Evolutionary conservation across 2,113 vertebrate genomes (phyloP).

Genomic region (Varanus komodoensis): DNA sequence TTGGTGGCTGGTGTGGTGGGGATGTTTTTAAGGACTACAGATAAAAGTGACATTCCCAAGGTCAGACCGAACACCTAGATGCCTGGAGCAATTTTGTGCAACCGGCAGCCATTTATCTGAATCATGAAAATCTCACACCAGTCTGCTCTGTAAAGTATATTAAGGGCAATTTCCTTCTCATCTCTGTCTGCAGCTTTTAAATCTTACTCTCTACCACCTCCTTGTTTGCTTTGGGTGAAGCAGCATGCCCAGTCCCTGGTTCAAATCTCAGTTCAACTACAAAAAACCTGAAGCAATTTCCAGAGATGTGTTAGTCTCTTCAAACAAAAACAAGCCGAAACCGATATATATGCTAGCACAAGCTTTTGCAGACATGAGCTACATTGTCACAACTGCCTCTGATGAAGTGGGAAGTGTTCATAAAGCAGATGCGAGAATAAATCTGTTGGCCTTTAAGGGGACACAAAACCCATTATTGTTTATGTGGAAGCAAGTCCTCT

Average conservation of each 20-base stretch:
- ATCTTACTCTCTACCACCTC: background rate
- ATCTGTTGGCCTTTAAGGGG: too few species aligned
- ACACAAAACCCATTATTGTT: too few species aligned
- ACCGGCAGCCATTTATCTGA: conserved; percentile 14
- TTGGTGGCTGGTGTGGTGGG: background rate
- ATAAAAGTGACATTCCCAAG: conserved; percentile 31
- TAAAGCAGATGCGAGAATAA: too few species aligned
- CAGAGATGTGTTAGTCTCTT: too few species aligned
- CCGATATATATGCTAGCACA: too few species aligned
- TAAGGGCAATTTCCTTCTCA: conserved; percentile 5
- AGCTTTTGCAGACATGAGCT: too few species aligned
- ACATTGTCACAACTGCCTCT: too few species aligned
- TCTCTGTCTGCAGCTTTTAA: conserved; percentile 3
- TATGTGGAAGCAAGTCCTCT: background rate
- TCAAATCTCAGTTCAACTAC: background rate
- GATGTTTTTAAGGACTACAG: conserved; percentile 5
- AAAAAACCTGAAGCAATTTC: background rate
- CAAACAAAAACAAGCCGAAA: too few species aligned
- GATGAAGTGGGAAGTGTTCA: too few species aligned
- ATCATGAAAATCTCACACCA: background rate
- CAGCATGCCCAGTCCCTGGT: background rate
- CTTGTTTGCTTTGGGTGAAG: background rate
- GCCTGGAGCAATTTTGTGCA: conserved; percentile 16
- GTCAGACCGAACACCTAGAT: conserved; percentile 10
- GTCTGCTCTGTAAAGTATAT: conserved; percentile 11